A percentile compares a stretch with the other conserved stretches of the same genome.
These are phyloP conservation scores for Oxystoma pomonae DNA, from an alignment of 2,888 invertebrate genomes.

Conservation along the genomic window DNA sequence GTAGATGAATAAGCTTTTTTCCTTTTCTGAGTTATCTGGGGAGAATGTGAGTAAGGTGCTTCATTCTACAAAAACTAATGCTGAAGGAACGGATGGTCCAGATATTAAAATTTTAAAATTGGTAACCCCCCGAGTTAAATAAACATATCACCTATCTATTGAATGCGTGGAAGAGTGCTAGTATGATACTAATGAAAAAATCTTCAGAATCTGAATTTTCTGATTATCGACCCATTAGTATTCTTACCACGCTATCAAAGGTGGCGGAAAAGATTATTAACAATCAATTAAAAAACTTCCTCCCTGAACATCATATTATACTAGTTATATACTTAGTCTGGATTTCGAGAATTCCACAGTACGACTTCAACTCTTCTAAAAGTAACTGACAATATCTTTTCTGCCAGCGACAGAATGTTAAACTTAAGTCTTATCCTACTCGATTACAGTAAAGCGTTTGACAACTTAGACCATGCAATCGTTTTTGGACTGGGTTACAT, in stretches of 20 bases:
- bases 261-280: background rate
- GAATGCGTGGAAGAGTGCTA: background rate
- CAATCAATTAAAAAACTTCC: background rate
- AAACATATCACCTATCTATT: background rate
- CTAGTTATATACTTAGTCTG: too few relatives aligned
- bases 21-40: background rate
- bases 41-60: background rate
- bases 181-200: background rate
- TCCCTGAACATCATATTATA: too few relatives aligned
- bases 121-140: background rate
- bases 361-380: background rate
- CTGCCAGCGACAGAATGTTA: background rate
- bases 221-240: background rate
- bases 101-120: background rate
- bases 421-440: background rate
- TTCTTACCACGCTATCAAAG: background rate
- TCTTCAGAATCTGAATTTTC: background rate
- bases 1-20: too few relatives aligned
- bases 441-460: background rate
- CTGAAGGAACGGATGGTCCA: background rate
- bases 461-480: background rate
- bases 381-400: background rate
- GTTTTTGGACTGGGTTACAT: background rate
- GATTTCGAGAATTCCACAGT: background rate
- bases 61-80: background rate